phyloP scores from a whole-genome alignment of 2,113 vertebrate genomes.

The Polypterus senegalus region DNA sequence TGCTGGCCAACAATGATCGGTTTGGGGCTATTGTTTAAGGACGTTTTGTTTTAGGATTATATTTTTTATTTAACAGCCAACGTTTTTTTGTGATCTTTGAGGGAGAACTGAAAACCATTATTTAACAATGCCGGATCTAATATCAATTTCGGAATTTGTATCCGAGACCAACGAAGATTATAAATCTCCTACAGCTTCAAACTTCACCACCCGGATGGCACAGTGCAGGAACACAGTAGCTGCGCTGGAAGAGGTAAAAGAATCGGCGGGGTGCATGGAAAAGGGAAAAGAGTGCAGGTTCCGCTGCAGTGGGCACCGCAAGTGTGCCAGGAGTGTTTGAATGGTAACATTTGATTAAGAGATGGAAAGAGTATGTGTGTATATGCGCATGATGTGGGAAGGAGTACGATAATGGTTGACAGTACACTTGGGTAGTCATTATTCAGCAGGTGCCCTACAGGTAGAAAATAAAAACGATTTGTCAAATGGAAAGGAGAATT shows the following conservation, averaged over 20 bases:
- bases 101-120: background rate
- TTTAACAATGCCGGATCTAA: constrained; percentile 66
- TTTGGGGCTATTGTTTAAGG: too few species aligned
- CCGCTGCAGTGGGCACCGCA: background rate
- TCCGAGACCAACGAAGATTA: constrained; percentile 85
- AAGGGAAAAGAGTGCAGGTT: background rate
- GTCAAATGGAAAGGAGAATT: too few species aligned
- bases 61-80: too few species aligned
- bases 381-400: background rate
- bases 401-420: background rate
- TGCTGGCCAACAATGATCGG: too few species aligned
- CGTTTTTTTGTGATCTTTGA: background rate
- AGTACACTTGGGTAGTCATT: too few species aligned
- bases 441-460: too few species aligned
- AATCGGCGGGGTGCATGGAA: background rate
- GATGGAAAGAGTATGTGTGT: background rate
- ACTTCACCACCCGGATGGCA: constrained; percentile 76
- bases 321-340: background rate
- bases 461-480: too few species aligned
- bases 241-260: constrained; percentile 77
- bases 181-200: constrained; percentile 85
- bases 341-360: background rate
- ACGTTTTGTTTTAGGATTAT: too few species aligned
- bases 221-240: constrained; percentile 79
- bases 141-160: constrained; percentile 78